A percentile compares a stretch with the other conserved stretches of the same genome.
phyloP scores from a whole-genome alignment of 2,888 invertebrate species.

The Colostygia pectinataria region DNA sequence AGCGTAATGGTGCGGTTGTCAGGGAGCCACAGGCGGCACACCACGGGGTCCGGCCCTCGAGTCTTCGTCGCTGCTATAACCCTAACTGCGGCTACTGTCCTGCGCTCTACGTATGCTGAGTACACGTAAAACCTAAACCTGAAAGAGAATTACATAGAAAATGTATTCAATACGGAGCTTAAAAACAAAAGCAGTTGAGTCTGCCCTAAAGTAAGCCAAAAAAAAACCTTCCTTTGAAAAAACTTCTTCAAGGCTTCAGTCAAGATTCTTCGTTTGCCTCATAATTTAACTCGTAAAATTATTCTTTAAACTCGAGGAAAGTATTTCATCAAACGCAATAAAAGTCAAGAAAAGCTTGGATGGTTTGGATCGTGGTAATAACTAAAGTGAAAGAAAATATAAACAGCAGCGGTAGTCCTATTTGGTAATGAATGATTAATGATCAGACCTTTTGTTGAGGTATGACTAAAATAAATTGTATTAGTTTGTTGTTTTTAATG shows the following conservation, averaged over 20 bases:
- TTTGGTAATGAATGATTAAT: too few relatives aligned
- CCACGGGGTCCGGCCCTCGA: conserved; percentile 90
- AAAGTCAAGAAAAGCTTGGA: conserved; percentile 4
- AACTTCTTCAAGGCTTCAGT: neutral
- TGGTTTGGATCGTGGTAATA: conserved; percentile 3
- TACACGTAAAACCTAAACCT: conserved; percentile 96
- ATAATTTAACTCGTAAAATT: conserved; percentile 8
- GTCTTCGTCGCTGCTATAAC: conserved; percentile 95
- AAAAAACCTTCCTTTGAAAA: too few relatives aligned
- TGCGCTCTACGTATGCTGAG: conserved; percentile 93
- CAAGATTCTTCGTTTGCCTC: neutral
- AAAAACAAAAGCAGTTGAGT: too few relatives aligned
- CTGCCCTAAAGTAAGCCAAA: too few relatives aligned
- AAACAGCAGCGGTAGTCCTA: neutral
- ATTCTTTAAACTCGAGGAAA: conserved; percentile 22
- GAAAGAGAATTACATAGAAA: conserved; percentile 43
- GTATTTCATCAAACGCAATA: conserved; percentile 21
- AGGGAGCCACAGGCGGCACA: conserved; percentile 90
- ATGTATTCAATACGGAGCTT: neutral
- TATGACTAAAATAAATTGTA: too few relatives aligned
- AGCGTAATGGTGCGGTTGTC: conserved; percentile 85
- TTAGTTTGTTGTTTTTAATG: too few relatives aligned
- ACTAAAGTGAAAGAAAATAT: conserved; percentile 3
- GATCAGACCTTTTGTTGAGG: too few relatives aligned
- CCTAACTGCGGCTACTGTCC: conserved; percentile 87